Evolutionary conservation across 2,113 vertebrate species (phyloP).

Genomic region (Parotia lawesii): DNA sequence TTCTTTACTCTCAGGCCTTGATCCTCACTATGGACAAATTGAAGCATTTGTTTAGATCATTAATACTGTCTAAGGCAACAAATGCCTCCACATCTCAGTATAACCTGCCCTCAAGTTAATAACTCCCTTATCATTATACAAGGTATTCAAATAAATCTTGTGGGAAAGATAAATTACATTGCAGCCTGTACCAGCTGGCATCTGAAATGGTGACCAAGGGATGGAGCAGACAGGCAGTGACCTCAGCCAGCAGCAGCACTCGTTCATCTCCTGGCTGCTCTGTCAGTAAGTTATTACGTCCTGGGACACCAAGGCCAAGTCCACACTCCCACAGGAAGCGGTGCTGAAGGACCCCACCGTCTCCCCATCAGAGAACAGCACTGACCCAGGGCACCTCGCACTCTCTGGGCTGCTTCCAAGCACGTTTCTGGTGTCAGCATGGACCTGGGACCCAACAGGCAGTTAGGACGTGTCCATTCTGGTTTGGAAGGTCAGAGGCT

Average conservation of each 20-base stretch:
- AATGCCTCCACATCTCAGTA: background rate
- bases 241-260: background rate
- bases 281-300: background rate
- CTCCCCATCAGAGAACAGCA: background rate
- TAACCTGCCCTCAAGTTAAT: background rate
- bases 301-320: accelerated
- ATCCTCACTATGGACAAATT: background rate
- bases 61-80: background rate
- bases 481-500: background rate
- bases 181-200: background rate
- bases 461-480: accelerated
- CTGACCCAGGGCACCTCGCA: accelerated
- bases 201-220: background rate
- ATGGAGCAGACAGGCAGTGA: background rate
- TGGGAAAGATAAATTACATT: background rate
- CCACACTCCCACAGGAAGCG: accelerated
- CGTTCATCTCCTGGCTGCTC: background rate
- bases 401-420: background rate
- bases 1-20: background rate
- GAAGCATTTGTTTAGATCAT: background rate
- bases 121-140: background rate
- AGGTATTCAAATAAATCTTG: background rate
- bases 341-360: background rate
- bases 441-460: background rate
- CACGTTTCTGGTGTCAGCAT: accelerated